Evolutionary conservation across 2,888 invertebrate genomes (phyloP), one percentile per base, ranked within the genome.

Genomic region (Limulus polyphemus): DNA sequence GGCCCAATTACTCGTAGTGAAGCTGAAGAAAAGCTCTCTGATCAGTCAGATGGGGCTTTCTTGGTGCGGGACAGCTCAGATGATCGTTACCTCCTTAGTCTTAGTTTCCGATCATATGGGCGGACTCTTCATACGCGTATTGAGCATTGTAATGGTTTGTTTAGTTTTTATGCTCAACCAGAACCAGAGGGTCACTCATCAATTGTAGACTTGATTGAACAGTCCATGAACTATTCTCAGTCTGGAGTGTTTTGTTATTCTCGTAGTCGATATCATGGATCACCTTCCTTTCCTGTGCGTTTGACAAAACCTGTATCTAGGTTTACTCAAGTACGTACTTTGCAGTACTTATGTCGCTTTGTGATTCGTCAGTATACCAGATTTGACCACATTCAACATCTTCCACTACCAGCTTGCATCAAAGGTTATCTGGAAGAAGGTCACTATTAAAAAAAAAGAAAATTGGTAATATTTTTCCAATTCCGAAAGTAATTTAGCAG

Each of bases 51-150:
- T 70, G 88, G 88, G 49, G 82, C 87, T 13, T 88, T 88, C 76
- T 77, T 88, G 63, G 84, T 89, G 9, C 79, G 88, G n/a, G 87
- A 88, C 74, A 87, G 87, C 4, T 84, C 86, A 17, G 84, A 86
- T 61, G 81, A 82, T 69, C 80, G 81, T 65, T 83, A 85, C 72
- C 80, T 88, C 67, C 81, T 87, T 68, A 86, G 86, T 49, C 77
- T 88, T 58, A 86, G 86, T 73, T 88, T 88, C 75, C 82, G 87
- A 64, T 78, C 78, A 3, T 76, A 82, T 62, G 84, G 84, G 32
- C 81, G 81, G 70, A 85, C 87, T 1, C 78, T 86, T 61, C 88
- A 88, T 73, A 84, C 87, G 60, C 81, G 87, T 49, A 84, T 88
- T 69, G 86, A 87, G 73, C 84, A 84, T 72, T 82, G 82, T 66